Base-by-base conservation (phyloP, 2,113 vertebrate genomes). In the Channa argus region DNA sequence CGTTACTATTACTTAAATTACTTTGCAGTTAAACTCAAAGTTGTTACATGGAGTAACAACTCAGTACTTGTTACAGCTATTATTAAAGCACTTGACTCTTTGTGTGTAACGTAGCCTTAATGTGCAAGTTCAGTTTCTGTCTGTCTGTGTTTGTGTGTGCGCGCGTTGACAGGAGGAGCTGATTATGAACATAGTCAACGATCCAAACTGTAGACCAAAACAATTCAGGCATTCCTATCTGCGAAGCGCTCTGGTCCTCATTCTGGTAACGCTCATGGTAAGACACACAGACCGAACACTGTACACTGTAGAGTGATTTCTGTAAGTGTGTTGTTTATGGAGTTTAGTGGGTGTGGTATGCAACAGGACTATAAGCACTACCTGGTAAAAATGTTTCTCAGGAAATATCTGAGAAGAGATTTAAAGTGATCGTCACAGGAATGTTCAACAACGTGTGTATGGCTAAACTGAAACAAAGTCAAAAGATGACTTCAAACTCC, bases 91-190 rank as follows among this genome's bases (percentile, higher is more conserved):
- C 24, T 24, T 24, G 24, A 24, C 24, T 24, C 24, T 24, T 24
- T 24, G 24, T 24, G 24, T 24, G 24, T 24, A 24, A 24, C 24
- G 1, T 24, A 24, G 24, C 24, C 24, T 24, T 24, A 24, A 24
- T 24, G 24, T 24, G 24, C 24, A 24, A 24, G 24, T 24, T 24
- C 39, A 5, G 24, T 24, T 24, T 24, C 5, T 43, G 44, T 3
- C 10, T 53, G 59, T 39, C 46, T 43, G 2, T 67, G 15, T 63
- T 6, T n/a, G 14, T 74, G 15, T 53, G 15, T 73, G 37, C 60
- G 0, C 63, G 6, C 89, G 11, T 80, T 62, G 34, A 80, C 86
- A 99, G 97, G 97, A 99, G 82, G 97, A 98, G 46, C 84, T 99
- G 73, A 95, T 95, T 1, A 55, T 98, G 63, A 86, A 94, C 11